These are phyloP conservation scores for Ametastegia equiseti DNA, from an alignment of 2,888 invertebrate genomes.

Conservation along the genomic window DNA sequence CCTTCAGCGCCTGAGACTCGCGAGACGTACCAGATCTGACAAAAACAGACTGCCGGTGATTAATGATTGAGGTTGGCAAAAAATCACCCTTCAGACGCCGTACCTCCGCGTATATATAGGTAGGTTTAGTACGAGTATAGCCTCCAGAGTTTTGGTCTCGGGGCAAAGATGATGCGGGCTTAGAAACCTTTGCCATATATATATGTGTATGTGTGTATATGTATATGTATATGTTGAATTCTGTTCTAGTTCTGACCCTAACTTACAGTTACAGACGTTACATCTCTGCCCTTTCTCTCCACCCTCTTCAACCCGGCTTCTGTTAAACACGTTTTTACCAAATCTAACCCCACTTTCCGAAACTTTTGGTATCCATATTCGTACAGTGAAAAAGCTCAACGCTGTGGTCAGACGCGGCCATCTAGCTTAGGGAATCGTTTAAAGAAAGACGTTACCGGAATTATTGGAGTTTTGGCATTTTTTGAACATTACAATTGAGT, in stretches of 20 bases:
- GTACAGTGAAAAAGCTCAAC: not conserved
- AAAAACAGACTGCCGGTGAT: constrained; percentile 43
- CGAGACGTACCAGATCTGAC: not conserved
- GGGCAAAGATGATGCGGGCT: constrained; percentile 35
- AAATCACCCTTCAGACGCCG: constrained; percentile 29
- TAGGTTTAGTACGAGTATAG: not conserved
- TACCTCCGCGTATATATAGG: too few species aligned
- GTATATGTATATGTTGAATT: constrained; percentile 1
- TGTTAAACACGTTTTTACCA: not conserved
- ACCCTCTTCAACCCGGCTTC: not conserved
- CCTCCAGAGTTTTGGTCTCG: constrained; percentile 6
- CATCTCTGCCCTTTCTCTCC: not conserved
- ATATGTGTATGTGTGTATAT: too few species aligned
- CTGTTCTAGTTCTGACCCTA: not conserved
- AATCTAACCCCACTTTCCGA: not conserved
- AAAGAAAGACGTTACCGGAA: not conserved
- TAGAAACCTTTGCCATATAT: not conserved
- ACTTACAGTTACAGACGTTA: not conserved
- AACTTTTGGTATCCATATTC: not conserved
- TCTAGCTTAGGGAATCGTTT: not conserved
- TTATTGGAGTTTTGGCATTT: too few species aligned
- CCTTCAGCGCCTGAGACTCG: not conserved
- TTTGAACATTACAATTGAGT: too few species aligned
- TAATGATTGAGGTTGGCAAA: constrained; percentile 40
- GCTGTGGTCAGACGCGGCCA: constrained; percentile 1